phyloP scores from a whole-genome alignment of 2,113 vertebrate genomes.

The Xenus cinereus region DNA sequence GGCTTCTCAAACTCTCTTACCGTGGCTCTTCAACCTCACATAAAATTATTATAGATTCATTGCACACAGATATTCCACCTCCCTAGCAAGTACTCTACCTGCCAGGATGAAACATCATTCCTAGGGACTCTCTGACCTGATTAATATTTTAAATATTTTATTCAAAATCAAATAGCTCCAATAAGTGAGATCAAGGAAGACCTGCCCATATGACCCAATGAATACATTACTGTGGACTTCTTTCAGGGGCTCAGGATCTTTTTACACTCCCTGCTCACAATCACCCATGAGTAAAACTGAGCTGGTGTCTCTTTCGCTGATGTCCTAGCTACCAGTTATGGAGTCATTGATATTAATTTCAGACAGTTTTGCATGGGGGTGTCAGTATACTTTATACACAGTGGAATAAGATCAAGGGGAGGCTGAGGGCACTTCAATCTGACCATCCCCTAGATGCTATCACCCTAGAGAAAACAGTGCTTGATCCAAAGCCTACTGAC shows the following conservation, averaged over 20 bases:
- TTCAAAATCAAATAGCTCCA: conserved; percentile 14
- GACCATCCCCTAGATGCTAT: background rate
- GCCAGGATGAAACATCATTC: background rate
- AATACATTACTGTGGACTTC: background rate
- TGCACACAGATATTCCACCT: background rate
- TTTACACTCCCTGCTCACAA: background rate
- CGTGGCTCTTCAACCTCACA: background rate
- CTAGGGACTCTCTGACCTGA: background rate
- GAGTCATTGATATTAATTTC: background rate
- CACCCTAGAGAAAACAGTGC: background rate
- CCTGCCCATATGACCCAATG: background rate
- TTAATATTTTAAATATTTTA: conserved; percentile 31
- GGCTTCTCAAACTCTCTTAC: background rate
- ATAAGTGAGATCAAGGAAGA: background rate
- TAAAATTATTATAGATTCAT: conserved; percentile 6
- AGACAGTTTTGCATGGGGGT: background rate
- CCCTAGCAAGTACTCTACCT: background rate
- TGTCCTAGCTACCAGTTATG: background rate
- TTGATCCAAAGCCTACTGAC: background rate
- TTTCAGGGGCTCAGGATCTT: background rate
- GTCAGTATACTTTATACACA: background rate
- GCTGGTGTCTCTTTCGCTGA: background rate
- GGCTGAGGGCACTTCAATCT: background rate
- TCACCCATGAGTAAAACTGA: background rate
- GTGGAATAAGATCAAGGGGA: background rate